Evolutionary conservation across 92 coral and sea anemone genomes (phyloP).

Genomic region (Ricordea florida): DNA sequence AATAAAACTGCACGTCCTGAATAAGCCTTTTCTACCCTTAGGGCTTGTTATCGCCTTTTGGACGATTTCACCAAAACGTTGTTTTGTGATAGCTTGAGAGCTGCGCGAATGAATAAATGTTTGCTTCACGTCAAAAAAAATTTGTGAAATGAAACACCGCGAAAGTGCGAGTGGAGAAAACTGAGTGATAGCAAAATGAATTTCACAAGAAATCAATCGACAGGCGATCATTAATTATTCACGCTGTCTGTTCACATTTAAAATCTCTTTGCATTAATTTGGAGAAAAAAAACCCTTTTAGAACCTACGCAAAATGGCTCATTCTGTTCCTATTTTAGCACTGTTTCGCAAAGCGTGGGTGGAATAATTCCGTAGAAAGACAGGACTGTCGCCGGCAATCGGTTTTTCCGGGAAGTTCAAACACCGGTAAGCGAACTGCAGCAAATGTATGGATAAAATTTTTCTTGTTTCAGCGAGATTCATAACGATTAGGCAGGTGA

Average conservation of each 20-base stretch:
- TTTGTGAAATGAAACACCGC: slow-evolving; percentile 30
- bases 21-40: slow-evolving; percentile 9
- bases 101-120: too few relatives aligned
- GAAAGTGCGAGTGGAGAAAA: neutral
- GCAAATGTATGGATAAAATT: neutral
- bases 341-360: slow-evolving; percentile 36
- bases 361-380: slow-evolving; percentile 3
- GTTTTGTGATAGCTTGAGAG: too few relatives aligned
- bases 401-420: slow-evolving; percentile 40
- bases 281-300: slow-evolving; percentile 25
- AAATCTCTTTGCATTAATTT: slow-evolving; percentile 40
- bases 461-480: slow-evolving; percentile 9
- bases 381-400: slow-evolving; percentile 9
- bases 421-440: slow-evolving; percentile 37
- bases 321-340: slow-evolving; percentile 28
- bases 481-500: slow-evolving; percentile 14
- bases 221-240: slow-evolving; percentile 41
- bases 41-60: neutral
- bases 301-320: slow-evolving; percentile 10
- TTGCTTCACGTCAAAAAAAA: too few relatives aligned
- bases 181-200: slow-evolving; percentile 35
- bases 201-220: slow-evolving; percentile 40
- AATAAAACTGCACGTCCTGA: slow-evolving; percentile 9
- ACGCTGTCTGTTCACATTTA: too few relatives aligned
- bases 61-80: neutral